phyloP scores from a whole-genome alignment of 2,113 vertebrate species.

The Mustelus asterias region DNA sequence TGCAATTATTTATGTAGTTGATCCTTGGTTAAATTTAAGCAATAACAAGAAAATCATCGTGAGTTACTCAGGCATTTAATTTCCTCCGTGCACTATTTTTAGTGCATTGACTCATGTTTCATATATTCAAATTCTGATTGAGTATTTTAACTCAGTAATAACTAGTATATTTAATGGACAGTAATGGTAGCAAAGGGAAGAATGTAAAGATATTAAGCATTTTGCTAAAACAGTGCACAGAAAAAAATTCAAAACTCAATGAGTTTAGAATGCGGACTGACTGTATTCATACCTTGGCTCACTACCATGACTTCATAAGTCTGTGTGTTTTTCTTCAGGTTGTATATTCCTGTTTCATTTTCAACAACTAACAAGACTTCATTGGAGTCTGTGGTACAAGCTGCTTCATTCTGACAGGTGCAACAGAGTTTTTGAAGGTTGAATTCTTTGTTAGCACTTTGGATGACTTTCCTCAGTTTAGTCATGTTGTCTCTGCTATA shows the following conservation, averaged over 20 bases:
- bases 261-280: not conserved
- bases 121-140: not conserved
- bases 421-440: conserved; percentile 43
- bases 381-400: conserved; percentile 40
- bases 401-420: conserved; percentile 42
- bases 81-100: not conserved
- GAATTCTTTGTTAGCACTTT: conserved; percentile 41
- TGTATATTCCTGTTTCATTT: conserved; percentile 41
- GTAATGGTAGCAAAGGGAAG: not conserved
- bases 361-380: conserved; percentile 42
- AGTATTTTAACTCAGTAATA: not conserved
- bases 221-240: not conserved
- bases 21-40: not conserved
- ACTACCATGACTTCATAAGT: not conserved
- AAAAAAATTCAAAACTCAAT: not conserved
- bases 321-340: conserved; percentile 43
- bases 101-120: not conserved
- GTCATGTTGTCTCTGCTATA: conserved; percentile 41
- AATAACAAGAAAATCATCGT: not conserved
- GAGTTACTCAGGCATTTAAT: not conserved
- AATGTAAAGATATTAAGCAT: not conserved
- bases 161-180: not conserved
- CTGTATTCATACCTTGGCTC: conserved; percentile 25
- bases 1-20: not conserved
- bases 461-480: conserved; percentile 48